Evolutionary conservation across 2,888 invertebrate genomes (phyloP).

Genomic region (Tortricodes alternella): DNA sequence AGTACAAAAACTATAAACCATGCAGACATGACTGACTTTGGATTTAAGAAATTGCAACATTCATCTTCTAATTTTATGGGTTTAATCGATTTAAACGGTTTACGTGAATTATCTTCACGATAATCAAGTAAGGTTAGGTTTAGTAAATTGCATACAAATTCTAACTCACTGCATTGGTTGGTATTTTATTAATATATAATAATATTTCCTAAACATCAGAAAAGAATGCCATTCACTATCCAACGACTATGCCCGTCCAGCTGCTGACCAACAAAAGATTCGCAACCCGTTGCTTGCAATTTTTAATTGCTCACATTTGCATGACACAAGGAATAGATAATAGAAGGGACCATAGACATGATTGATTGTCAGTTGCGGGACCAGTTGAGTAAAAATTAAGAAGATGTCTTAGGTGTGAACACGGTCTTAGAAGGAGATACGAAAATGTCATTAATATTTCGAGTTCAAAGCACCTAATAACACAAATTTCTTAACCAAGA

Average conservation of each 20-base stretch:
- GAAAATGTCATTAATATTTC: too few species aligned
- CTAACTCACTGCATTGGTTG: too few species aligned
- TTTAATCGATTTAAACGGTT: too few species aligned
- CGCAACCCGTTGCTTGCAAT: conserved; percentile 62
- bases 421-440: not conserved
- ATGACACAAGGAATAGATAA: conserved; percentile 56
- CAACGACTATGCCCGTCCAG: conserved; percentile 50
- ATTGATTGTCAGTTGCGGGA: conserved; percentile 60
- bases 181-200: conserved; percentile 11
- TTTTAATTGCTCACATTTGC: conserved; percentile 75
- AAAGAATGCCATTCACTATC: conserved; percentile 1
- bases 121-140: too few species aligned
- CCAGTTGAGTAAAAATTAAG: conserved; percentile 36
- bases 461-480: too few species aligned
- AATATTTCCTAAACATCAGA: conserved; percentile 13
- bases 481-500: too few species aligned
- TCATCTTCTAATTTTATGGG: too few species aligned
- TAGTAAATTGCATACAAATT: too few species aligned
- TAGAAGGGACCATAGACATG: conserved; percentile 51
- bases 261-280: conserved; percentile 60
- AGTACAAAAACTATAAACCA: too few species aligned
- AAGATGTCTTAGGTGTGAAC: conserved; percentile 18
- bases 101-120: too few species aligned
- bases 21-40: too few species aligned
- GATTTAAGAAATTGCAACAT: too few species aligned